Evolutionary conservation across 2,888 invertebrate genomes (phyloP), one percentile per base, ranked within the genome.

Genomic region (Drosophila greeni): DNA sequence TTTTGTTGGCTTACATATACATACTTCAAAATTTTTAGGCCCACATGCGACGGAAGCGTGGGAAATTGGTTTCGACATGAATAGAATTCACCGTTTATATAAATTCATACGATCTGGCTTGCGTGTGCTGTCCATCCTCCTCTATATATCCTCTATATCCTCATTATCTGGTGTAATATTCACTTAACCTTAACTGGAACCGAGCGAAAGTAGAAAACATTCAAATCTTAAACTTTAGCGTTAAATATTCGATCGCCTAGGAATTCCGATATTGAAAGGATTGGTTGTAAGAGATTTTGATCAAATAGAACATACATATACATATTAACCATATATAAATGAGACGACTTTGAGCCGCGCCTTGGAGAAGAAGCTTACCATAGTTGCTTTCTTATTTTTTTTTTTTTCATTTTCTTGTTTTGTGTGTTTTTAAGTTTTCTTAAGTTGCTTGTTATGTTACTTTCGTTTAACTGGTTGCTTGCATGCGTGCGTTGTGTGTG

Each of bases 301-400:
- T 68, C 72, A 68, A 72, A 72, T 68, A 71, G 72, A 72, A 69
- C 64, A 70, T 66, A 62, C 70, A 68, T 62, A 58, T 53, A 79
- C 66, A 77, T 85, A 80, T 85, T 85, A 85, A 85, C 82, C 83
- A 72, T 81, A 74, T 77, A 74, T 72, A 80, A 74, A 72, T 82
- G 75, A 57, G 39, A 64, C 85, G 79, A 85, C 79, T 80, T 80
- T 67, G 70, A 85, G 79, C 57, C 79, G 79, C 68, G 65, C 66
- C 66, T 65, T 65, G 67, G 62, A 68, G 72, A 74, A 74, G 62
- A 77, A 74, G 66, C 81, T 74, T 74, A 76, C 49, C 66, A 66
- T 76, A 68, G 75, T 81, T 83, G 57, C 64, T 68, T 68, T 80
- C 57, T 69, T 66, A 62, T 77, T 18, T 18, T 8, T 26, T 45